Percentiles rank a stretch among this genome's conserved stretches.
These are phyloP conservation scores for Ailuropoda melanoleuca DNA, from an alignment of 2,113 vertebrate genomes.

Conservation along the genomic window DNA sequence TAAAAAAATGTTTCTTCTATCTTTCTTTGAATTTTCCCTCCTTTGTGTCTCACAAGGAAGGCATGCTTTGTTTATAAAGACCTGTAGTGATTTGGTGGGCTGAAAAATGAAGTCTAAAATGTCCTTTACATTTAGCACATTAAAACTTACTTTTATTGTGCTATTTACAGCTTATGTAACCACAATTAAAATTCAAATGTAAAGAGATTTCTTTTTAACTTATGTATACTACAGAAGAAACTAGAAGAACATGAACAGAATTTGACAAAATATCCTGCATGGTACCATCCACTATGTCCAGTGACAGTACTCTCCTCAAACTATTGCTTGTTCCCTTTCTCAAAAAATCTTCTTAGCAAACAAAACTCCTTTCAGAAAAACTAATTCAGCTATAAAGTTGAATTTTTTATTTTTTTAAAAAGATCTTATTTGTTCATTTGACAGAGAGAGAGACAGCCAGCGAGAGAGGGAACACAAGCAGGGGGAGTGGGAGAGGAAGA, in stretches of 20 bases:
- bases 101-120: background rate
- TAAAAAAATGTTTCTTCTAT: background rate
- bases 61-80: background rate
- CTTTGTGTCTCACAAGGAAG: background rate
- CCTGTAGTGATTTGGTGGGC: background rate
- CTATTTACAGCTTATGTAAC: background rate
- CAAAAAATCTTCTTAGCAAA: background rate
- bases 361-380: conserved; percentile 38
- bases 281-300: background rate
- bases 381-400: background rate
- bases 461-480: too few species aligned
- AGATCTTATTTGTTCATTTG: background rate
- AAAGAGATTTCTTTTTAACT: conserved; percentile 8
- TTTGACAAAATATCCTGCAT: background rate
- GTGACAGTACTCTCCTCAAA: background rate
- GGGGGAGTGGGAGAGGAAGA: too few species aligned
- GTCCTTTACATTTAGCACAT: background rate
- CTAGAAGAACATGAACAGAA: background rate
- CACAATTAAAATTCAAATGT: background rate
- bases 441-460: background rate
- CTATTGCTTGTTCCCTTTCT: background rate
- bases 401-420: background rate
- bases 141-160: background rate
- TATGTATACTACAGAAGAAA: background rate
- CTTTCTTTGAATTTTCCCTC: background rate